Percentiles rank a stretch among this genome's conserved stretches.
Evolutionary conservation across 2,888 invertebrate genomes (phyloP).

Genomic region (Trissolcus japonicus): DNA sequence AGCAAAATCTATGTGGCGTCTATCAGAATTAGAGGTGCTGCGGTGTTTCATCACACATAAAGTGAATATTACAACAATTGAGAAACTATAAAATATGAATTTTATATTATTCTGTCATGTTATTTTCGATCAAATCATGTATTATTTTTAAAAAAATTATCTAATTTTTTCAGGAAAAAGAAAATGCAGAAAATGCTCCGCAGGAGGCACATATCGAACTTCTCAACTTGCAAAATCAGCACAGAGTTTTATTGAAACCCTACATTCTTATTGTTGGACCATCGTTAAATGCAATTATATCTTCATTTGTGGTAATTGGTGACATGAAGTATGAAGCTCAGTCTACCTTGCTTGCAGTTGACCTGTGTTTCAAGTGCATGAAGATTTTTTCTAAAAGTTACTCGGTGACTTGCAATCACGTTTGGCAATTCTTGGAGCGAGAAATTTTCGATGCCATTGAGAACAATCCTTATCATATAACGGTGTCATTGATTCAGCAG

Average conservation of each 20-base stretch:
- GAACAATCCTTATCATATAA: constrained; percentile 2
- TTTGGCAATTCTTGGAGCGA: constrained; percentile 39
- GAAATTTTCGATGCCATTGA: constrained; percentile 25
- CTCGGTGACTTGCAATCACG: constrained; percentile 31
- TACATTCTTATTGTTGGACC: constrained; percentile 36
- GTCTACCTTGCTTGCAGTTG: constrained; percentile 16
- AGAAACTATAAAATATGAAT: background rate
- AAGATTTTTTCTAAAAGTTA: constrained; percentile 29
- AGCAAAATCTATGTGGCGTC: constrained; percentile 14
- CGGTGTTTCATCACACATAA: constrained; percentile 28
- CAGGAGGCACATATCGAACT: background rate
- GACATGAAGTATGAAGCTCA: constrained; percentile 21
- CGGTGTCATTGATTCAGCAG: constrained; percentile 10
- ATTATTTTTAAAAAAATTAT: no score
- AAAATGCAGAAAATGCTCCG: background rate
- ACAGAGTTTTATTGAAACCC: constrained; percentile 26
- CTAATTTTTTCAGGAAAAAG: constrained; percentile 21
- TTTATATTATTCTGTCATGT: background rate
- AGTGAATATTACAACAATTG: background rate
- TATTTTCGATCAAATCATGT: background rate
- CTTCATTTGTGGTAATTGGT: constrained; percentile 16
- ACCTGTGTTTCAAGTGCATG: constrained; percentile 34
- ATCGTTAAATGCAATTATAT: constrained; percentile 25
- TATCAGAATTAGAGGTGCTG: constrained; percentile 9
- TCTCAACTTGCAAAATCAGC: constrained; percentile 5